Evolutionary conservation across 2,113 vertebrate genomes (phyloP).

Genomic region (Casuarius casuarius): DNA sequence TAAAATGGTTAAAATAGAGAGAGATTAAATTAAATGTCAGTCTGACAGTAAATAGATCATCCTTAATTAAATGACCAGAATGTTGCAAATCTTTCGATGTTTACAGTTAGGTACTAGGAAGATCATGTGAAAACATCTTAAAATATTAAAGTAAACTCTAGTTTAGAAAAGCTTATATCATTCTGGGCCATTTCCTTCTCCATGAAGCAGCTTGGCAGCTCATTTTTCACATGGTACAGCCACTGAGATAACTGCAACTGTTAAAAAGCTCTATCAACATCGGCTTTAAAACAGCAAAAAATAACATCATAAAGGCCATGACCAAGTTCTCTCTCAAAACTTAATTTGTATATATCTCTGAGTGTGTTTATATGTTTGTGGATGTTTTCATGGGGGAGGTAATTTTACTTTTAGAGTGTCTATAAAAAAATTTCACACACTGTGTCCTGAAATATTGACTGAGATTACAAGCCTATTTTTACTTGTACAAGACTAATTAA

Average conservation of each 20-base stretch:
- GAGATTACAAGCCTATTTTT: neutral
- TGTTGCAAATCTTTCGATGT: neutral
- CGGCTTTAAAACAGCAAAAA: neutral
- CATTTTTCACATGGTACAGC: conserved; percentile 3
- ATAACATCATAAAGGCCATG: neutral
- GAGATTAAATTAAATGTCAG: neutral
- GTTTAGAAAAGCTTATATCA: neutral
- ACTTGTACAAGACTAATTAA: neutral
- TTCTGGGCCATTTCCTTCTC: neutral
- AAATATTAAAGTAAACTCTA: neutral
- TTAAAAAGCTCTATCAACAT: neutral
- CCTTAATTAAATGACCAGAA: neutral
- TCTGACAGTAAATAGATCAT: neutral
- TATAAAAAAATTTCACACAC: neutral
- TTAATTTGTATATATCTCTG: neutral
- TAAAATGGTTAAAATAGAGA: neutral
- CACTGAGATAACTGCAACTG: neutral
- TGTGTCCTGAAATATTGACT: neutral
- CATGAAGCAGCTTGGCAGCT: neutral
- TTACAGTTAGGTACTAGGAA: neutral
- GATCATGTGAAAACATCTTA: neutral
- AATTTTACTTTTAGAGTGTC: neutral
- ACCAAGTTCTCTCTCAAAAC: neutral
- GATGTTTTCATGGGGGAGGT: neutral
- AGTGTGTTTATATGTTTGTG: neutral